These are phyloP conservation scores for Oncorhynchus keta DNA, from an alignment of 2,113 vertebrate genomes.

Conservation along the genomic window DNA sequence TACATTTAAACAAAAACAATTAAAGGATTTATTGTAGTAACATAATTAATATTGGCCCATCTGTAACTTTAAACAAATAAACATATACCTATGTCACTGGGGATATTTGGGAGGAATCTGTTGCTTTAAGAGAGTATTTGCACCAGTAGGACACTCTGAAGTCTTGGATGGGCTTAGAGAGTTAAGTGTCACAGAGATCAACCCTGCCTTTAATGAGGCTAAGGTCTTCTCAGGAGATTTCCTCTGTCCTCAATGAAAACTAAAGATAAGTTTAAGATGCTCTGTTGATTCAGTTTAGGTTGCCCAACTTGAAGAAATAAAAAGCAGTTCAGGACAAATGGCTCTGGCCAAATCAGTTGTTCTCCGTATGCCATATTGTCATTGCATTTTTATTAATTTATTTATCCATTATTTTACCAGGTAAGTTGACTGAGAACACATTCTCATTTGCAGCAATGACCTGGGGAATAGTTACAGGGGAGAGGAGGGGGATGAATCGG, in stretches of 20 bases:
- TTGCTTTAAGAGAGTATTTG: neutral
- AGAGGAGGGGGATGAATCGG: too few relatives aligned
- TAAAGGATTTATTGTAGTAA: too few relatives aligned
- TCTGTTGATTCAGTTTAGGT: conserved; percentile 7
- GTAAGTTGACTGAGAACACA: too few relatives aligned
- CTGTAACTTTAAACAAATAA: too few relatives aligned
- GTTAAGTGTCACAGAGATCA: conserved; percentile 57
- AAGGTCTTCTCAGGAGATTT: conserved; percentile 51
- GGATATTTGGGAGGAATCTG: neutral
- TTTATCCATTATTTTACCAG: too few relatives aligned
- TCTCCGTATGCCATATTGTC: neutral
- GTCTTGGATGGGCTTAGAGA: conserved; percentile 15
- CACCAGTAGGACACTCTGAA: neutral
- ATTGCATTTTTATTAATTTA: neutral
- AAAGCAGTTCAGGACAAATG: neutral
- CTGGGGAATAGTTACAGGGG: too few relatives aligned
- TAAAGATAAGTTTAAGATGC: conserved; percentile 35
- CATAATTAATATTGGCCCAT: too few relatives aligned
- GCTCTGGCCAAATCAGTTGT: neutral
- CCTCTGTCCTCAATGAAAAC: conserved; percentile 43
- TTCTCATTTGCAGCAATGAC: too few relatives aligned
- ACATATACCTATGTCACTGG: neutral
- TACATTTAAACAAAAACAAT: too few relatives aligned
- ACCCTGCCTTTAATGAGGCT: conserved; percentile 45
- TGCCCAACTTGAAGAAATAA: neutral